Percentiles rank a stretch among this genome's conserved stretches.
Conservation (phyloP, 2,797 vertebrate species). For the Rhabdophis nuchalis region DNA sequence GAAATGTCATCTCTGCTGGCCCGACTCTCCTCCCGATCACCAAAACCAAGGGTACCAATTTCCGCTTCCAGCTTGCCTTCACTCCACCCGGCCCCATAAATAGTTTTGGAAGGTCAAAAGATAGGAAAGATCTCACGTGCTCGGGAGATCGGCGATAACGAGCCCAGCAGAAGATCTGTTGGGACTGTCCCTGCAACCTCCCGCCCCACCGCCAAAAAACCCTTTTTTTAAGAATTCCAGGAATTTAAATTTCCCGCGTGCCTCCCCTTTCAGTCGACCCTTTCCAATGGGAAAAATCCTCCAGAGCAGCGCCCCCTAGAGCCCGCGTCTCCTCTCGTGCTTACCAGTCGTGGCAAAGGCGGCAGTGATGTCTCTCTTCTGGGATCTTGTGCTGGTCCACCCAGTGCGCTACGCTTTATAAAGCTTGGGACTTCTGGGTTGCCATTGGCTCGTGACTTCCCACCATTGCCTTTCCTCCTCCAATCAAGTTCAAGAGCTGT, state of each 20-base stretch:
- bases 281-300: neutral
- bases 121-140: neutral
- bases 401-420: neutral
- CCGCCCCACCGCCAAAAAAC: neutral
- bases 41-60: neutral
- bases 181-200: neutral
- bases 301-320: neutral
- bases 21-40: neutral
- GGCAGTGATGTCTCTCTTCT: no score
- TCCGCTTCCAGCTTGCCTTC: neutral
- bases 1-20: neutral
- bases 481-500: slow-evolving; percentile 38
- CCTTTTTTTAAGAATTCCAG: neutral
- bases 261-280: neutral
- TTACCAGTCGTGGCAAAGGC: neutral
- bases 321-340: neutral
- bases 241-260: slow-evolving; percentile 17
- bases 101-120: neutral
- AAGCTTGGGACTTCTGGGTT: slow-evolving; percentile 1
- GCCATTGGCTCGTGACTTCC: slow-evolving; percentile 7
- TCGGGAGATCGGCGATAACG: neutral
- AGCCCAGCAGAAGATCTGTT: no score
- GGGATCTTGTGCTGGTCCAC: neutral
- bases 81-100: neutral
- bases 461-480: slow-evolving; percentile 21